Evolutionary conservation across 2,113 vertebrate genomes (phyloP), one percentile per base, ranked within the genome.

Genomic region (Spea multiplicata): DNA sequence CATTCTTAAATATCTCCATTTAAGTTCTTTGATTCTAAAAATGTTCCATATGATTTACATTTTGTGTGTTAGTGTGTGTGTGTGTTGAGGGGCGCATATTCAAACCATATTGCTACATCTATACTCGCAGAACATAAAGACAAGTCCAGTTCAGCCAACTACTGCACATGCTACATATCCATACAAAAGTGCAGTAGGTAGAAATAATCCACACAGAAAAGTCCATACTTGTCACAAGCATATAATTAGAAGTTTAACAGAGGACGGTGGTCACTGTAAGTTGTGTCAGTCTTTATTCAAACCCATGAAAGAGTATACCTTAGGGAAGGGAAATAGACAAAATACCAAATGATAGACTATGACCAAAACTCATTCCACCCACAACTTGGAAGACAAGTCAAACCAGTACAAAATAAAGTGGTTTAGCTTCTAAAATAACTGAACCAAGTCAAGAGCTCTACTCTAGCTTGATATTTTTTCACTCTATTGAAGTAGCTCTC

Each of bases 361-460:
- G 61, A 30, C 72, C 17, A 46, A 16, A 9, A 64, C n/a, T n/a
- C 59, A 74, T 74, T 64, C n/a, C 44, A 49, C 44, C 16, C 46
- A 48, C 45, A 74, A 49, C 59, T 64, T 62, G 55, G n/a, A 9
- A 64, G 61, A 74, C 57, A 48, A 73, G 71, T 53, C 8, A 61
- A 59, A 73, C 71, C 55, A 46, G 30, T 73, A 44, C 45, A 53
- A 13, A 44, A 46, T 73, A 12, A 73, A 59, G 59, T 61, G 44
- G 44, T n/a, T 73, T 4, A 16, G 46, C 52, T 5, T 57, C 16
- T 14, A 73, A 59, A 45, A 14, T 59, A 30, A 46, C 47, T 72
- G 70, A 73, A 59, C 53, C 46, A 8, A 59, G 16, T 30, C 6
- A 73, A 45, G 52, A n/a, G n/a, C n/a, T n/a, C n/a, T n/a, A 65